These are phyloP conservation scores for Misgurnus anguillicaudatus DNA, from an alignment of 2,113 vertebrate species.

Conservation along the genomic window DNA sequence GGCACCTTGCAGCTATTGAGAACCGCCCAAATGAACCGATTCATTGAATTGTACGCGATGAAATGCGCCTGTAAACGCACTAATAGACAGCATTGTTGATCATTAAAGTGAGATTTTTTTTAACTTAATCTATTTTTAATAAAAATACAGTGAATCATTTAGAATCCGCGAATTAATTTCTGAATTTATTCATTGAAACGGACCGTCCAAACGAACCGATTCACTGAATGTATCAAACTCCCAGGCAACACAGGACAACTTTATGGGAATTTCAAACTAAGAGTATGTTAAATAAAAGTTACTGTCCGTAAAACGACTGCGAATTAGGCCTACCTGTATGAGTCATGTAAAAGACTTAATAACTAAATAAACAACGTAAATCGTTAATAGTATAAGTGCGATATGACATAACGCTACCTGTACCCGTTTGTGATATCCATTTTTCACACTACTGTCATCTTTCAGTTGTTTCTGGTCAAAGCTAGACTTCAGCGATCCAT, in stretches of 20 bases:
- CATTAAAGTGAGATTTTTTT: no score
- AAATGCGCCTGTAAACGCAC: no score
- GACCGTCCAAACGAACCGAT: not conserved
- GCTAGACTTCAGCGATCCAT: constrained; percentile 43
- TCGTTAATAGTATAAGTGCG: no score
- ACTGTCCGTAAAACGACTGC: not conserved
- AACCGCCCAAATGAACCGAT: no score
- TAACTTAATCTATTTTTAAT: no score
- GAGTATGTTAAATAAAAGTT: not conserved
- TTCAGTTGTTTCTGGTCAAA: constrained; percentile 52
- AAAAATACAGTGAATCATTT: no score
- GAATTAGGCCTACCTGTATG: no score
- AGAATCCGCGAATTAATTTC: not conserved
- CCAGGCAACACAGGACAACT: not conserved
- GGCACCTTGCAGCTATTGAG: no score
- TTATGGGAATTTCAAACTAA: not conserved
- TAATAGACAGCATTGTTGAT: no score
- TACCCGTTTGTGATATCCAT: constrained; percentile 43
- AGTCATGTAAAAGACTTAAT: no score
- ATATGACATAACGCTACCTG: constrained; percentile 62
- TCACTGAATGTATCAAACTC: not conserved
- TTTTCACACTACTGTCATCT: constrained; percentile 46
- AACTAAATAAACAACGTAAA: no score
- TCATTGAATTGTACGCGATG: no score
- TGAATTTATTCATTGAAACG: not conserved